A percentile compares a stretch with the other conserved stretches of the same genome.
These are phyloP conservation scores for Psilopogon haemacephalus DNA, from an alignment of 2,113 vertebrate genomes.

Conservation along the genomic window DNA sequence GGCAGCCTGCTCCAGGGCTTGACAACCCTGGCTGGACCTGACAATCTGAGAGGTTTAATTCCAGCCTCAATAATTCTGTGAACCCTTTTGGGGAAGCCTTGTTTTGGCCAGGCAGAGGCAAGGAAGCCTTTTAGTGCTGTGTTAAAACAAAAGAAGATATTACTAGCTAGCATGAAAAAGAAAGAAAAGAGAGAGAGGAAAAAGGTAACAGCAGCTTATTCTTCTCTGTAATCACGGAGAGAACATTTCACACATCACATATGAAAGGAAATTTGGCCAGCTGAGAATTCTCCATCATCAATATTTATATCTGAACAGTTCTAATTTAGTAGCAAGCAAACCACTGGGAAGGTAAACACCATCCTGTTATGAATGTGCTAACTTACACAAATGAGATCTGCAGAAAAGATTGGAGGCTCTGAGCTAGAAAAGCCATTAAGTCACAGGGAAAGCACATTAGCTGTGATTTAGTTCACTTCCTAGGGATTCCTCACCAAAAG, in stretches of 20 bases:
- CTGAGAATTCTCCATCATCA: not conserved
- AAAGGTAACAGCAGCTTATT: not conserved
- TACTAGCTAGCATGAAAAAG: not conserved
- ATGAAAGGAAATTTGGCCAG: not conserved
- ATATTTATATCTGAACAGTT: not conserved
- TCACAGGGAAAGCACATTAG: not conserved
- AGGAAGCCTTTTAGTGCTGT: not conserved
- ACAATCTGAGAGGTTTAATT: too few species aligned
- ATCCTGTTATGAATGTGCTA: not conserved
- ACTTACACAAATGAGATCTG: constrained; percentile 7
- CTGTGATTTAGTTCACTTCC: constrained; percentile 7
- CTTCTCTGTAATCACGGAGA: not conserved
- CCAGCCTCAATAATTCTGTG: too few species aligned
- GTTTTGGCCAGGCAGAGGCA: not conserved
- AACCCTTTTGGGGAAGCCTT: not conserved
- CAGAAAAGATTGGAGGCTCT: not conserved
- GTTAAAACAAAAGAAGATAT: not conserved
- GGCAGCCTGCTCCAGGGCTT: too few species aligned
- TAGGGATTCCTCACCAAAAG: not conserved
- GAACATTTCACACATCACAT: not conserved
- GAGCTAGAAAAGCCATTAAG: not conserved
- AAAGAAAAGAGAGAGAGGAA: not conserved
- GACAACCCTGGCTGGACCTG: too few species aligned
- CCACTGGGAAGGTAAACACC: not conserved
- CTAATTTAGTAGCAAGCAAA: not conserved